Conservation (phyloP, 2,888 invertebrate species). For the Stramonita haemastoma region DNA sequence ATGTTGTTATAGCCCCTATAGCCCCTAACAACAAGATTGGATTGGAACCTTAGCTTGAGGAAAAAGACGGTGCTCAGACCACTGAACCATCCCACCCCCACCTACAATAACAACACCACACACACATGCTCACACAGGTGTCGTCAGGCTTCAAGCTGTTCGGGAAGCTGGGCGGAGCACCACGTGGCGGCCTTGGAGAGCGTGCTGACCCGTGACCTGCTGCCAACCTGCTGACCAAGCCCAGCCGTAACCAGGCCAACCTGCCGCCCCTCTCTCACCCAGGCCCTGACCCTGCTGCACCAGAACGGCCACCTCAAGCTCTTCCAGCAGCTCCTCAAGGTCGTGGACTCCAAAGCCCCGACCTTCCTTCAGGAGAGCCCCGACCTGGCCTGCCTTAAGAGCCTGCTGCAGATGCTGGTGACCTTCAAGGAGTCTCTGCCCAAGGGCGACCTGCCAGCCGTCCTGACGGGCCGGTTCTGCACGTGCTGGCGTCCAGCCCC, state of each 20-base stretch:
- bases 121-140: constrained; percentile 21
- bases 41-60: too few species aligned
- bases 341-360: constrained; percentile 59
- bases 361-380: constrained; percentile 56
- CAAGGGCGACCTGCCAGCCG: constrained; percentile 32
- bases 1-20: too few species aligned
- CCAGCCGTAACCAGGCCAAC: constrained; percentile 55
- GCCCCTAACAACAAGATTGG: too few species aligned
- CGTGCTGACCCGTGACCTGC: constrained; percentile 61
- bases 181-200: constrained; percentile 57
- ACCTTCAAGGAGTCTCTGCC: constrained; percentile 21
- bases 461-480: constrained; percentile 24
- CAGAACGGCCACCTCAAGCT: constrained; percentile 36
- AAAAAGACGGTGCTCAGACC: too few species aligned
- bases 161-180: constrained; percentile 61
- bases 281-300: constrained; percentile 51
- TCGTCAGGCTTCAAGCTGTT: constrained; percentile 61
- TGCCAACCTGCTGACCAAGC: constrained; percentile 57
- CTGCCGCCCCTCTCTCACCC: constrained; percentile 57
- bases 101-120: not conserved
- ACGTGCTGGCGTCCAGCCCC: constrained; percentile 42
- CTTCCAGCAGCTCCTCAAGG: constrained; percentile 54
- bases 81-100: too few species aligned
- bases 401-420: constrained; percentile 51
- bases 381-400: constrained; percentile 55